Evolutionary conservation across 2,113 vertebrate genomes (phyloP), one percentile per base, ranked within the genome.

Genomic region (Anarhynchus alexandrinus): DNA sequence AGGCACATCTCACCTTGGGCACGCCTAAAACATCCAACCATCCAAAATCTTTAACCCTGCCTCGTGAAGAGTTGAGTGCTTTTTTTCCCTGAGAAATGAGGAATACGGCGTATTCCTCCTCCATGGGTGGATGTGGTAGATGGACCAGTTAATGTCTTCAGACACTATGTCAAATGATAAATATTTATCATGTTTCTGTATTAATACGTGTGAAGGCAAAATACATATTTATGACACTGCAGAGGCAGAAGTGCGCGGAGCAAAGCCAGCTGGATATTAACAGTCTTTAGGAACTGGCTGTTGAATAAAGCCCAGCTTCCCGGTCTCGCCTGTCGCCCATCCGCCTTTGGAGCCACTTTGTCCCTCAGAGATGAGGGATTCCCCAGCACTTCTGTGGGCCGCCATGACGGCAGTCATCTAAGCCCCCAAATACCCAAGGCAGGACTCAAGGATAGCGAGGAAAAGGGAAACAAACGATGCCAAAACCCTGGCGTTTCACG

Each of bases 141-240:
- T 32, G 38, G 78, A 86, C 62, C 29, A 62, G 54, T 62, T 83
- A 61, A 93, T 19, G n/a, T 40, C 89, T 93, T 85, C 23, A 89
- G 78, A 92, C 71, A 40, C 54, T 47, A 55, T 80, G 86, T 91
- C 82, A 91, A 93, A 82, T 11, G 16, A 91, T 95, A 95, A 93
- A 95, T 95, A 97, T 94, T 94, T 95, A 96, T 94, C n/a, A 32
- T 10, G 25, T 38, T 93, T 81, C 95, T 77, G 38, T 92, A 89
- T 91, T 94, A 83, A 92, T 92, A 93, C 1, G 2, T 94, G 86
- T 38, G 72, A 95, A 82, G 49, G 54, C 61, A 73, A 73, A 83
- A 92, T 95, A 84, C 95, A 93, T 94, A 97, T 95, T 94, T 91
- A 93, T 90, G 83, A 82, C 82, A 51, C 71, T 80, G 83, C 88